Base-by-base conservation (phyloP, 2,113 vertebrate species). In the Indicator indicator region DNA sequence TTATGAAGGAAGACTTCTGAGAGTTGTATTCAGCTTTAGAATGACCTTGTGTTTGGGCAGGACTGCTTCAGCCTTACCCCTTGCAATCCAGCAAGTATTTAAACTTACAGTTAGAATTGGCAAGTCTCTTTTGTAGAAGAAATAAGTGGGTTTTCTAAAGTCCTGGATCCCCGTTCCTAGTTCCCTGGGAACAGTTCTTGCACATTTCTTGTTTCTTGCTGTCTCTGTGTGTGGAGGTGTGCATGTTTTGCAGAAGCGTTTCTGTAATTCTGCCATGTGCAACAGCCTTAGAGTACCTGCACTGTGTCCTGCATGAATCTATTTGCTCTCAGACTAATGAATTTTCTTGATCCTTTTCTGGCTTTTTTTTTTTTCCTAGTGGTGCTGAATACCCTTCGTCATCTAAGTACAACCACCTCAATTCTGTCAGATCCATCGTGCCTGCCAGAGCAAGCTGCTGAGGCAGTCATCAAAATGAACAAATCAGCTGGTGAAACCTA, bases 391-490 rank as follows among this genome's bases (percentile, higher is more conserved):
- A 98, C 98, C 7, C 98, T 99, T 40, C 97, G 98, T 40, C 98
- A 99, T 46, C 97, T 99, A 83, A 98, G 99, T 93, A 99, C 97
- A 32, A 98, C 96, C 94, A 99, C 99, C 4, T 99, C 99, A 62
- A 97, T 99, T 64, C 98, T 99, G 54, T 98, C 97, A 2, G 98
- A 99, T 84, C 99, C 99, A 0, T 95, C 97, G 1, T 78, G 95
- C 89, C 98, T 99, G 94, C 98, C 98, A 0, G 98, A 99, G 77
- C 99, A 99, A 98, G 99, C 99, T 1, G 93, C 94, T 2, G 96
- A 98, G 93, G 98, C 99, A 0, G 98, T 98, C 54, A 68, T 71
- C 21, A 97, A 97, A 65, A 76, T 89, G 19, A 92, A 65, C 80
- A 91, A 96, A 86, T 81, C 91, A 38, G 52, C 83, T 2, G 97